Conservation (phyloP, 2,113 vertebrate species). For the Leucosticte australis region DNA sequence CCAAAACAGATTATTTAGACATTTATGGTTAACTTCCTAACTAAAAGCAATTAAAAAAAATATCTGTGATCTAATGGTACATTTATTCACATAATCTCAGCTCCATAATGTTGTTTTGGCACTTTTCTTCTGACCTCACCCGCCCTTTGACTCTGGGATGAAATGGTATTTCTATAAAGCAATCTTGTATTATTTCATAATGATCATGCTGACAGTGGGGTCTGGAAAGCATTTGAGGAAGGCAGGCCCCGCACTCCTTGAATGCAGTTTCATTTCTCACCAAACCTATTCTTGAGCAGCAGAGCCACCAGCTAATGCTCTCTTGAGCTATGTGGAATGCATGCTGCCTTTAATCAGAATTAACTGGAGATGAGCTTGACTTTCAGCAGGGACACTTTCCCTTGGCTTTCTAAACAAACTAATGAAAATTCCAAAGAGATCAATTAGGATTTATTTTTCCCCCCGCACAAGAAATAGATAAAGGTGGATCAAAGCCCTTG, state of each 20-base stretch:
- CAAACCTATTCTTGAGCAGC: neutral
- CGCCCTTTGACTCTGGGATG: neutral
- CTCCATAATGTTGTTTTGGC: neutral
- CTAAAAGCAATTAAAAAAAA: conserved; percentile 35
- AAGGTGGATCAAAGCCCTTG: conserved; percentile 67
- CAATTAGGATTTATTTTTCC: neutral
- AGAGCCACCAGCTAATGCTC: neutral
- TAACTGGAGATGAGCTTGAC: neutral
- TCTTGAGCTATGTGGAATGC: neutral
- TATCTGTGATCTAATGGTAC: neutral
- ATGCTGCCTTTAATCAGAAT: neutral
- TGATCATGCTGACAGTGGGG: neutral
- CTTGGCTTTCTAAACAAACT: neutral
- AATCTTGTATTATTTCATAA: neutral
- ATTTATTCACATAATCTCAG: neutral
- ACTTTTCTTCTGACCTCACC: neutral
- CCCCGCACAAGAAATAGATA: neutral
- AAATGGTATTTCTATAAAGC: conserved; percentile 26
- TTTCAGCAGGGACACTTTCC: neutral
- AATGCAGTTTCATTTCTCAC: too few relatives aligned
- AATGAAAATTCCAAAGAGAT: neutral
- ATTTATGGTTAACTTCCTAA: conserved; percentile 37
- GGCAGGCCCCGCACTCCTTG: neutral
- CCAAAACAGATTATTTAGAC: conserved; percentile 21
- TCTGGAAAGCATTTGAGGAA: conserved; percentile 16